These are phyloP conservation scores for Melanargia galathea DNA, from an alignment of 2,888 invertebrate genomes.

Conservation along the genomic window DNA sequence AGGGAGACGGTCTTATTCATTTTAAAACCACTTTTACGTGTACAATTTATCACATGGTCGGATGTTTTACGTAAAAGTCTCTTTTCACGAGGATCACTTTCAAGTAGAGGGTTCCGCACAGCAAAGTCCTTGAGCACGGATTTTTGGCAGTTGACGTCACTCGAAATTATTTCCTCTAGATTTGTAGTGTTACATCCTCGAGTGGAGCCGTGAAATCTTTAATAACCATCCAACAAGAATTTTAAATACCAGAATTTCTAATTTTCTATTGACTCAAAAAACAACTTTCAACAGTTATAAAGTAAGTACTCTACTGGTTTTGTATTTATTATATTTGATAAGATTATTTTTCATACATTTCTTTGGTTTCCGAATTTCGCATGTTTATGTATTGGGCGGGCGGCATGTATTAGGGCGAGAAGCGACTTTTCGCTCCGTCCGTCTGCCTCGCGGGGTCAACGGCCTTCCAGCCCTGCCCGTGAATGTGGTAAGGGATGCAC, in stretches of 20 bases:
- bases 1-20: conserved; percentile 7
- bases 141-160: conserved; percentile 49
- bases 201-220: conserved; percentile 42
- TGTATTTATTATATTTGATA: conserved; percentile 11
- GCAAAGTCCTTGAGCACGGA: conserved; percentile 58
- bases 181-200: conserved; percentile 36
- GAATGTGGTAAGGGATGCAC: conserved; percentile 72
- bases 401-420: conserved; percentile 77
- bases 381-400: conserved; percentile 63
- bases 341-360: conserved; percentile 2
- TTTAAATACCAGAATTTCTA: conserved; percentile 31
- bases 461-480: conserved; percentile 76
- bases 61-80: conserved; percentile 39
- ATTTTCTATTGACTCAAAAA: conserved; percentile 35
- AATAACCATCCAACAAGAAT: conserved; percentile 33
- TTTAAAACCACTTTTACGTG: conserved; percentile 15
- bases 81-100: conserved; percentile 47
- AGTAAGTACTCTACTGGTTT: conserved; percentile 24
- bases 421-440: conserved; percentile 68
- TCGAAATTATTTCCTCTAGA: conserved; percentile 36
- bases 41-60: conserved; percentile 13
- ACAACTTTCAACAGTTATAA: conserved; percentile 32
- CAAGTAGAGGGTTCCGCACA: conserved; percentile 45
- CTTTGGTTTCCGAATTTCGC: conserved; percentile 30
- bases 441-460: conserved; percentile 73